Percentiles rank a stretch among this genome's conserved stretches.
Conservation (phyloP, 1,140 invertebrate species). For the Lucilia sericata region DNA sequence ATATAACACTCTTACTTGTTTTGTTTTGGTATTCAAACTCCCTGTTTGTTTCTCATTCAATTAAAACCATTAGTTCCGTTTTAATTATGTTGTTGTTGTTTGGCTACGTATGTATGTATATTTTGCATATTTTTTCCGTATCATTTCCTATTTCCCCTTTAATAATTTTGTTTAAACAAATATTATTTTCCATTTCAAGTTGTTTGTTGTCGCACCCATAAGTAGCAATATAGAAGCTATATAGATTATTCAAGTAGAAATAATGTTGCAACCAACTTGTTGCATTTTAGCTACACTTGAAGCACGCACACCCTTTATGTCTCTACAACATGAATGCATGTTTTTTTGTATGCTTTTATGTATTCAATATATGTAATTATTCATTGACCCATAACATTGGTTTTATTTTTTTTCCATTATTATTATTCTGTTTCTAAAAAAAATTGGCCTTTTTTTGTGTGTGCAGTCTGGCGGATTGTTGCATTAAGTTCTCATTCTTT, state of each 20-base stretch:
- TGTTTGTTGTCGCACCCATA: background rate
- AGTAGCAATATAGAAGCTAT: no score
- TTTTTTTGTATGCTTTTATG: background rate
- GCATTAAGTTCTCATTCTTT: background rate
- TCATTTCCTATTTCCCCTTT: constrained; percentile 25
- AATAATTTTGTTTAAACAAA: no score
- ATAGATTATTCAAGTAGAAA: background rate
- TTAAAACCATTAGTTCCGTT: constrained; percentile 19
- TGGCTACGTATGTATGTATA: background rate
- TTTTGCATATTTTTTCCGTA: background rate
- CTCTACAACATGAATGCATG: background rate
- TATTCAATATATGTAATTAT: constrained; percentile 2
- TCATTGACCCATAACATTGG: constrained; percentile 26
- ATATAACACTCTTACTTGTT: no score
- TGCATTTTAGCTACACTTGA: background rate
- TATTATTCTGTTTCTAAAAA: no score
- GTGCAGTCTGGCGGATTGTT: background rate
- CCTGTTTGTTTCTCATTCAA: background rate
- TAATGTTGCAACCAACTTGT: constrained; percentile 8
- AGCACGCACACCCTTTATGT: background rate
- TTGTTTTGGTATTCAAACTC: background rate
- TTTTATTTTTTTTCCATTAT: no score
- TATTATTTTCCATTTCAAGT: background rate
- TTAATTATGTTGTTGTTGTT: constrained; percentile 1
- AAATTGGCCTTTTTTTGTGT: background rate